Conservation (phyloP, 2,113 vertebrate species). For the Camelus dromedarius region DNA sequence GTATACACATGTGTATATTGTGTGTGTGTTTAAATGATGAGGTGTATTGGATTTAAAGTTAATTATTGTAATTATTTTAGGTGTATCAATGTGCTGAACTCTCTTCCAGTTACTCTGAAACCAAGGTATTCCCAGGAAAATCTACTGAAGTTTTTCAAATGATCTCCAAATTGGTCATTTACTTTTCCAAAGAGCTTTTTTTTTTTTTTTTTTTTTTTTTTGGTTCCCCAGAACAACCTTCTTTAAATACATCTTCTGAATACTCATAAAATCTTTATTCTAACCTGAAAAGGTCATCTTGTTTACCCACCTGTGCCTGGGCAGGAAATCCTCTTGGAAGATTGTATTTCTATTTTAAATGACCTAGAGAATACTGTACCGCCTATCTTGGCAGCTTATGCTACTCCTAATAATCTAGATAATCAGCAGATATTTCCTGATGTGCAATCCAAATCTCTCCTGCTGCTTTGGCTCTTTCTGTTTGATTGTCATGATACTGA, state of each 20-base stretch:
- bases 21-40: not conserved
- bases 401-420: slow-evolving; percentile 40
- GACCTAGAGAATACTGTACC: not conserved
- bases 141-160: slow-evolving; percentile 26
- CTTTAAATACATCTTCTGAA: slow-evolving; percentile 44
- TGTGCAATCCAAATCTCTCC: not conserved
- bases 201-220: not conserved
- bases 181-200: slow-evolving; percentile 28
- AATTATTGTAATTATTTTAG: slow-evolving; percentile 45
- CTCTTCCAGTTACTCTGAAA: slow-evolving; percentile 50
- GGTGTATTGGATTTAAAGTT: slow-evolving; percentile 20
- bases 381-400: not conserved
- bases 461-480: slow-evolving; percentile 34
- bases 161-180: slow-evolving; percentile 52
- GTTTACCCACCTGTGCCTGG: not conserved
- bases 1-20: not conserved
- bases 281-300: not conserved
- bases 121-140: slow-evolving; percentile 15
- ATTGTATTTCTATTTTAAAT: slow-evolving; percentile 10
- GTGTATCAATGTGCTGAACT: not conserved
- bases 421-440: slow-evolving; percentile 18
- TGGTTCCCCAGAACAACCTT: not conserved
- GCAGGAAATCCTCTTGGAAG: slow-evolving; percentile 9
- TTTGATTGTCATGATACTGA: not conserved
- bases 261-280: not conserved